Base-by-base conservation (phyloP, 2,888 invertebrate genomes). In the Drosophila eohydei region DNA sequence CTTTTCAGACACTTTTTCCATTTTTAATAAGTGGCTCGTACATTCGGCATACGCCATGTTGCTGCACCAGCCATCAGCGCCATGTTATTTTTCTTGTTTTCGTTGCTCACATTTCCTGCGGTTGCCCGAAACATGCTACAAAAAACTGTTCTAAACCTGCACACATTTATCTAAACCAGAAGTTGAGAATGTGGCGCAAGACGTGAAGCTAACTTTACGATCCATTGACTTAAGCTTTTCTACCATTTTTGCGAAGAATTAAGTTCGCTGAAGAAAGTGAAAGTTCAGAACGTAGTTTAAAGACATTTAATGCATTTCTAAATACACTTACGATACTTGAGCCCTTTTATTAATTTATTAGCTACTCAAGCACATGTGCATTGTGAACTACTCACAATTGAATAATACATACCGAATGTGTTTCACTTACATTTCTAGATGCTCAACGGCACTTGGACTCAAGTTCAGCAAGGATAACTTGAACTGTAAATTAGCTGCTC, bases 21-120 rank as follows among this genome's bases (percentile, higher is more conserved):
- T 68, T 76, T 80, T 83, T 74, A 74, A 81, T 82, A 82, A 84
- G 79, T 76, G 74, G 76, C 74, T 74, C 74, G 69, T 74, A 80
- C 81, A 82, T 80, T 77, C 75, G 60, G 75, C 78, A 72, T 80
- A 64, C 81, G 73, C 83, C 83, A 75, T 83, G 75, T 83, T 83
- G 78, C 65, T 61, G 58, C 69, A 63, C 54, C 64, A 73, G 40
- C 78, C 74, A 78, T 65, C 74, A 70, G 55, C 58, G 41, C 16
- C 76, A 71, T 81, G 75, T 66, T 81, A 62, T 68, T 69, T 59
- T 65, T 62, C 58, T 63, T 48, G 61, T 69, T 71, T 66, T 67
- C 67, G 44, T 48, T 59, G 51, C 63, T 59, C 16, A 51, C 61
- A 63, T 66, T 63, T 71, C 57, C 71, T 71, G 76, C 41, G 71